Evolutionary conservation across 1,140 invertebrate genomes (phyloP).

Genomic region (Pseudomyrmex sp.): DNA sequence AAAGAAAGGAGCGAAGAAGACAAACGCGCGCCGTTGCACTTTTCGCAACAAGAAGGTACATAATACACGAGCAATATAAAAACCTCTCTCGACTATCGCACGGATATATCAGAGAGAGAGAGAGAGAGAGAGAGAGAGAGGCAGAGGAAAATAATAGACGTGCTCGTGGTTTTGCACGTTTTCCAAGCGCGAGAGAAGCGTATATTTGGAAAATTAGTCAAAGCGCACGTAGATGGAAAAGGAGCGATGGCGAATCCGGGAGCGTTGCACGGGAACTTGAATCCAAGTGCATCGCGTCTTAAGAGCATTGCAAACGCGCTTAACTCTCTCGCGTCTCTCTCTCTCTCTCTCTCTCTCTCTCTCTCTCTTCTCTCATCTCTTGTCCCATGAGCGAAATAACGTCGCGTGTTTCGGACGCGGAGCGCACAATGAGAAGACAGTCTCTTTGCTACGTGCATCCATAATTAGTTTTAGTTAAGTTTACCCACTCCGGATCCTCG

Average conservation of each 20-base stretch:
- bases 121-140: too few species aligned
- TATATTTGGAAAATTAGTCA: slow-evolving; percentile 20
- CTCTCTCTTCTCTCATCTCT: not conserved
- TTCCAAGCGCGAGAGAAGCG: not conserved
- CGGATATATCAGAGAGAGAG: not conserved
- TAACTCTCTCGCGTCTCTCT: not conserved
- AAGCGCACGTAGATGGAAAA: slow-evolving; percentile 15
- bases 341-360: not conserved
- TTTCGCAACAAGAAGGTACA: not conserved
- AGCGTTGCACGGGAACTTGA: not conserved
- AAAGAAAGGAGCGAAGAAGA: not conserved
- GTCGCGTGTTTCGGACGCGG: not conserved
- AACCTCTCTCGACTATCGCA: not conserved
- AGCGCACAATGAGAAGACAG: slow-evolving; percentile 16
- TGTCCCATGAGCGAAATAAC: slow-evolving; percentile 43
- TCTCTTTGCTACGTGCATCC: slow-evolving; percentile 30
- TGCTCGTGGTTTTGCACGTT: not conserved
- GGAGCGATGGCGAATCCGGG: not conserved
- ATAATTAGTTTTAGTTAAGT: slow-evolving; percentile 57
- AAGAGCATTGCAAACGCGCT: slow-evolving; percentile 37
- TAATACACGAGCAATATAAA: slow-evolving; percentile 8
- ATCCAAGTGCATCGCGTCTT: slow-evolving; percentile 29
- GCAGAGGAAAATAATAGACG: slow-evolving; percentile 3
- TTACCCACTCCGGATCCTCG: not conserved
- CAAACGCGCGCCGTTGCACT: not conserved